phyloP scores from a whole-genome alignment of 2,888 invertebrate species.

The Acanthosoma haemorrhoidale region DNA sequence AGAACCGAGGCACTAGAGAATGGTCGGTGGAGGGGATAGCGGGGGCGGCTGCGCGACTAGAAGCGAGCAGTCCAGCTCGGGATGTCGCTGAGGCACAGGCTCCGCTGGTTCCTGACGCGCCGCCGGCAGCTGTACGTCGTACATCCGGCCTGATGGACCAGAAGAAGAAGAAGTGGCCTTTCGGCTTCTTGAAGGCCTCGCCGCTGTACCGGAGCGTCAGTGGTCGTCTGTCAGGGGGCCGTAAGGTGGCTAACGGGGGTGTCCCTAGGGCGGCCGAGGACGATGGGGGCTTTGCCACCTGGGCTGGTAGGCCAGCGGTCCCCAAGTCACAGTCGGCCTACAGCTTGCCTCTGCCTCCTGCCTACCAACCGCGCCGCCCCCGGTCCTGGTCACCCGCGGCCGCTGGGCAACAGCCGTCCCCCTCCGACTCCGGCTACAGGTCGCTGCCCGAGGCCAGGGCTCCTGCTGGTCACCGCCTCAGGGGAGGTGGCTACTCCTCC shows the following conservation, averaged over 20 bases:
- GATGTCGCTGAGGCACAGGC: slow-evolving; percentile 33
- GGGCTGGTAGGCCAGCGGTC: slow-evolving; percentile 39
- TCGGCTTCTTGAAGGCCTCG: slow-evolving; percentile 44
- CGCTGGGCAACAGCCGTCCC: slow-evolving; percentile 45
- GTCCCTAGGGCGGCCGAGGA: slow-evolving; percentile 43
- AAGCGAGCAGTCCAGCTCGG: slow-evolving; percentile 29
- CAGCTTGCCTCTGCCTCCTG: slow-evolving; percentile 42
- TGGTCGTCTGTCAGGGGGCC: slow-evolving; percentile 43
- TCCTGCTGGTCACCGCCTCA: slow-evolving; percentile 58
- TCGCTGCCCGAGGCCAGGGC: slow-evolving; percentile 57
- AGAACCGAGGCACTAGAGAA: background rate
- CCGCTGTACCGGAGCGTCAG: slow-evolving; percentile 48
- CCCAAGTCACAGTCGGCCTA: slow-evolving; percentile 38
- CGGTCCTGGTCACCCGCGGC: slow-evolving; percentile 33
- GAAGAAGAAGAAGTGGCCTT: slow-evolving; percentile 34
- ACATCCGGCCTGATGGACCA: slow-evolving; percentile 34
- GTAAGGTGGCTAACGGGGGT: slow-evolving; percentile 31
- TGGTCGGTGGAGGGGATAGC: slow-evolving; percentile 29
- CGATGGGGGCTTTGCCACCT: slow-evolving; percentile 44
- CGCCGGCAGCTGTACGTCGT: slow-evolving; percentile 38
- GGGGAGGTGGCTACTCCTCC: slow-evolving; percentile 44
- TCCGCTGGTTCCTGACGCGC: slow-evolving; percentile 32
- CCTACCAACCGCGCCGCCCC: slow-evolving; percentile 44
- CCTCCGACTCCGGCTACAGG: slow-evolving; percentile 52
- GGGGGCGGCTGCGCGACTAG: slow-evolving; percentile 36